phyloP scores from a whole-genome alignment of 1,140 invertebrate genomes.

The Bacillus rossius region DNA sequence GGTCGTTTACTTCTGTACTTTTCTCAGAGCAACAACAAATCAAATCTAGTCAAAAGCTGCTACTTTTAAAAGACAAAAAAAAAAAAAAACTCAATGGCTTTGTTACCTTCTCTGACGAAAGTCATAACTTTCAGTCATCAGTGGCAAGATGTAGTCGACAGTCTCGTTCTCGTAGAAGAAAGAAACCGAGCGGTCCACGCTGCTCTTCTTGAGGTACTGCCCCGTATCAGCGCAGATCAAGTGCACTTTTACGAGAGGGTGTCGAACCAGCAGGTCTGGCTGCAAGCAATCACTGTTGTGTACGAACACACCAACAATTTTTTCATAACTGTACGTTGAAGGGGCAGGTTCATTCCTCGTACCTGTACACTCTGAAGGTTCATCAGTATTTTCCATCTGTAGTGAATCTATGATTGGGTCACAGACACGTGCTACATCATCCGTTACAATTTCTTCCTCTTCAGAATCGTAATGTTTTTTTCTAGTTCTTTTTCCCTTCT shows the following conservation, averaged over 20 bases:
- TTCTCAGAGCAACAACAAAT: too few relatives aligned
- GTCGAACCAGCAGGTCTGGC: slow-evolving; percentile 35
- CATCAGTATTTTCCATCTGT: too few relatives aligned
- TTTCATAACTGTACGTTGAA: slow-evolving; percentile 7
- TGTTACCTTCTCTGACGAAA: slow-evolving; percentile 24
- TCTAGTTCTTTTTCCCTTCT: too few relatives aligned
- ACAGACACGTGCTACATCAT: too few relatives aligned
- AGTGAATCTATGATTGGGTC: too few relatives aligned
- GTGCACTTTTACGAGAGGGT: slow-evolving; percentile 44
- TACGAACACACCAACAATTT: slow-evolving; percentile 10
- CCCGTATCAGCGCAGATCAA: slow-evolving; percentile 35
- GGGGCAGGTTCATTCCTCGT: too few relatives aligned
- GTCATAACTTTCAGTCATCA: slow-evolving; percentile 23
- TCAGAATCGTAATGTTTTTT: too few relatives aligned
- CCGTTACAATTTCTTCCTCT: too few relatives aligned
- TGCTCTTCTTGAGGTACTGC: slow-evolving; percentile 31
- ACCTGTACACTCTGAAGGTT: too few relatives aligned
- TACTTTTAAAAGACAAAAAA: too few relatives aligned
- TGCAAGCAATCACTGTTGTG: slow-evolving; percentile 13
- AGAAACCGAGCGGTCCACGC: slow-evolving; percentile 12
- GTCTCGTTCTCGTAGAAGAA: slow-evolving; percentile 19
- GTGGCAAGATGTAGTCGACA: slow-evolving; percentile 21
- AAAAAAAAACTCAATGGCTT: not conserved
- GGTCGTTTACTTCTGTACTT: too few relatives aligned
- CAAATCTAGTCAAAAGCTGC: too few relatives aligned